Base-by-base conservation (phyloP, 2,113 vertebrate species). In the Trichomycterus rosablanca region DNA sequence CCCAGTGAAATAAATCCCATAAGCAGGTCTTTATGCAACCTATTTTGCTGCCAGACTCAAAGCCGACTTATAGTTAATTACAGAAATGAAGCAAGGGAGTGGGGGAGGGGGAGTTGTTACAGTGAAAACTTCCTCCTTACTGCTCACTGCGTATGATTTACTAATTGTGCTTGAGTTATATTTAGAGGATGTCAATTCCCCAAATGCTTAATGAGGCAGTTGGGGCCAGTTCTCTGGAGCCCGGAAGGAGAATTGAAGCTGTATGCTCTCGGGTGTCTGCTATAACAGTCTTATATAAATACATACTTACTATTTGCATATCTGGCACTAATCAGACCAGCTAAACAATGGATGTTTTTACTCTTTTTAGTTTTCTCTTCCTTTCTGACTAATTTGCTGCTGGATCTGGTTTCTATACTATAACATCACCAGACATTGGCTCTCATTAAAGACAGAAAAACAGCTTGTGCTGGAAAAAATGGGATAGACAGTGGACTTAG, bases 191-290 rank as follows among this genome's bases (percentile, higher is more conserved):
- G 37, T 75, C 75, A 67, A 11, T 42, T 72, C 50, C 54, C 52
- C 9, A 70, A 79, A 60, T 48, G 68, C 64, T 57, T 81, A 81
- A 81, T 75, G 66, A 82, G 77, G 53, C 58, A 34, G 59, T 59
- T 48, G 76, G 78, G 83, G 73, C 18, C 40, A 63, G 72, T 34
- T 80, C 80, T 79, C 75, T 19, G 46, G 78, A 73, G 78, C 46
- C 56, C 58, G 66, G 39, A 62, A 52, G 54, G 55, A 66, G 59
- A 73, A 58, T 59, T 56, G 62, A 59, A 49, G 65, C 63, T 73
- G 35, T 30, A 37, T 55, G 42, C 46, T 45, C 11, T 24, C 9
- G 35, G 45, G 49, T 53, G 70, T 65, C 59, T 42, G 39, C 28
- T 58, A 42, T 44, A 64, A 44, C 16, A 34, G 3, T 7, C 30